Evolutionary conservation across 2,797 vertebrate species (phyloP).

Genomic region (Syndactyla subalaris): DNA sequence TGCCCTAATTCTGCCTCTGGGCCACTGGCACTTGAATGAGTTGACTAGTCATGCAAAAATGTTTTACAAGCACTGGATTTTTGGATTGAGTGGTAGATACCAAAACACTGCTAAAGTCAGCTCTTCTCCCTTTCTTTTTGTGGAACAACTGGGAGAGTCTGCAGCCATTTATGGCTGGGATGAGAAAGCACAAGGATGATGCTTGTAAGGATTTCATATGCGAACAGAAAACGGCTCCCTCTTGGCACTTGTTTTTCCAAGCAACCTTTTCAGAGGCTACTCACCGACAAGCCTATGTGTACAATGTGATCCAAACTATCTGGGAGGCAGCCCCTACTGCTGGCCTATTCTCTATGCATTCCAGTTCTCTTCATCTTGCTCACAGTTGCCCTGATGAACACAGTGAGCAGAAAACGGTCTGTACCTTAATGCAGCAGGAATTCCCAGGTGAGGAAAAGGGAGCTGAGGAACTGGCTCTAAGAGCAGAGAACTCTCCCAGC

Average conservation of each 20-base stretch:
- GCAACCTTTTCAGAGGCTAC: background rate
- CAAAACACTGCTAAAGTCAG: background rate
- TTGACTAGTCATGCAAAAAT: background rate
- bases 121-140: background rate
- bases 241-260: background rate
- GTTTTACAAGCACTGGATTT: background rate
- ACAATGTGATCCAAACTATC: background rate
- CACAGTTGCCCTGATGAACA: background rate
- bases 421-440: fast-evolving
- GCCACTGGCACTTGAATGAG: background rate
- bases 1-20: background rate
- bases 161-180: background rate
- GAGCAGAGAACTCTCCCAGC: background rate
- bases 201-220: background rate
- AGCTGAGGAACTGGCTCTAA: background rate
- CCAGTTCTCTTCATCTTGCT: background rate
- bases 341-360: background rate
- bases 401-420: background rate
- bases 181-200: background rate
- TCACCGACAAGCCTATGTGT: background rate
- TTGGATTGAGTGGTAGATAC: background rate
- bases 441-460: background rate
- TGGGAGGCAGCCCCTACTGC: background rate
- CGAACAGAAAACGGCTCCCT: background rate
- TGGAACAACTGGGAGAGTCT: background rate